Evolutionary conservation across 2,797 vertebrate species (phyloP), one percentile per base, ranked within the genome.

Genomic region (Micropoecilia bifurca): DNA sequence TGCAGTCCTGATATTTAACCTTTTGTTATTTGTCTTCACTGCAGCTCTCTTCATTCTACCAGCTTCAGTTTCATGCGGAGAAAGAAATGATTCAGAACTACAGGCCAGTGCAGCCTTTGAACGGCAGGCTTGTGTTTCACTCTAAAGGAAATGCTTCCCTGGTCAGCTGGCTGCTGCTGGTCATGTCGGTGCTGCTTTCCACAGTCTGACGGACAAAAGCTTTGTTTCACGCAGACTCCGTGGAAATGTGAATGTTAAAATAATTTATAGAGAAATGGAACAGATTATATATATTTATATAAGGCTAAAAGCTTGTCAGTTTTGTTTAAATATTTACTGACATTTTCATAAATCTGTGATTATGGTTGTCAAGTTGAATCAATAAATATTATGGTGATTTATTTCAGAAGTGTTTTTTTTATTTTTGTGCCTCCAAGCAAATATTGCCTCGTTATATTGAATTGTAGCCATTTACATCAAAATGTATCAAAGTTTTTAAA

Each of bases 31-130:
- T 13, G 0, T 78, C 16, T 83, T 6, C 74, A 6, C 78, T 59
- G 0, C 91, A 97, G 97, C 89, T 97, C 3, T 18, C 88, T 43
- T 78, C 77, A 0, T 97, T 97, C 87, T 94, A 87, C 18, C 2
- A 80, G 75, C 88, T 93, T 25, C 59, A 68, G 41, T 96, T 87
- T 88, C 8, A 59, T 5, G 84, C 80, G 3, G 89, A 88, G 0
- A 41, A 80, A 2, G 0, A 0, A 0, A 97, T 97, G 96, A 75
- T 1, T 0, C 93, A 93, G 28, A 98, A 95, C 0, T 94, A 95
- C 92, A 95, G 97, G 9, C 96, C 95, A 0, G 22, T 78, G 22
- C 97, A 97, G 87, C 79, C 66, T 0, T 71, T 91, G 72, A 86
- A 93, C 0, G n/a, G 2, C 0, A 96, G 97, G 43, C 0, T 0